A percentile compares a stretch with the other conserved stretches of the same genome.
These are phyloP conservation scores for Columbina picui DNA, from an alignment of 2,113 vertebrate genomes.

Conservation along the genomic window DNA sequence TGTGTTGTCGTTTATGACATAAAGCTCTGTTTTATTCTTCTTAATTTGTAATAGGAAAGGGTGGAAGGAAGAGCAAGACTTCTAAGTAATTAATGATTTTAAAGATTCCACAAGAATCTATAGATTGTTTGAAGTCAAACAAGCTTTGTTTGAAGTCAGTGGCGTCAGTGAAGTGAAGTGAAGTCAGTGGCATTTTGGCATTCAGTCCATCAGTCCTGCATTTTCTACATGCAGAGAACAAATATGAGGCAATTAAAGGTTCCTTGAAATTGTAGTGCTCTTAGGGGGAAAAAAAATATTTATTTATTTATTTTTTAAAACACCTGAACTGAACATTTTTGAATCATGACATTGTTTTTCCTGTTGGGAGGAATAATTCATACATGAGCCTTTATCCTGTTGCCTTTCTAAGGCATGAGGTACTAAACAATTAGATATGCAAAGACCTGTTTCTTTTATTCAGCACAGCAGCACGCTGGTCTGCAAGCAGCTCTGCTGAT, in stretches of 20 bases:
- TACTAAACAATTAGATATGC: neutral
- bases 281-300: accelerated
- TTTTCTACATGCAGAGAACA: neutral
- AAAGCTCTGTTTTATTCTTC: neutral
- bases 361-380: neutral
- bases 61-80: neutral
- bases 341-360: neutral
- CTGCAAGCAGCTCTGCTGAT: neutral
- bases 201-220: neutral
- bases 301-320: neutral
- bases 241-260: neutral
- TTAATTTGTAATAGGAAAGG: neutral
- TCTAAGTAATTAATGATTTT: neutral
- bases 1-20: neutral
- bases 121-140: neutral
- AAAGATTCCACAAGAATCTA: neutral
- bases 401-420: neutral
- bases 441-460: neutral
- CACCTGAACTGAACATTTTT: neutral
- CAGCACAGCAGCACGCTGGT: neutral
- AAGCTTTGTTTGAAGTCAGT: too few species aligned
- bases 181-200: too few species aligned
- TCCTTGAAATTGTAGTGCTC: neutral
- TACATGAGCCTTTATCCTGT: neutral
- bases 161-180: too few species aligned